Base-by-base conservation (phyloP, 2,888 invertebrate species). In the Thymelicus sylvestris region DNA sequence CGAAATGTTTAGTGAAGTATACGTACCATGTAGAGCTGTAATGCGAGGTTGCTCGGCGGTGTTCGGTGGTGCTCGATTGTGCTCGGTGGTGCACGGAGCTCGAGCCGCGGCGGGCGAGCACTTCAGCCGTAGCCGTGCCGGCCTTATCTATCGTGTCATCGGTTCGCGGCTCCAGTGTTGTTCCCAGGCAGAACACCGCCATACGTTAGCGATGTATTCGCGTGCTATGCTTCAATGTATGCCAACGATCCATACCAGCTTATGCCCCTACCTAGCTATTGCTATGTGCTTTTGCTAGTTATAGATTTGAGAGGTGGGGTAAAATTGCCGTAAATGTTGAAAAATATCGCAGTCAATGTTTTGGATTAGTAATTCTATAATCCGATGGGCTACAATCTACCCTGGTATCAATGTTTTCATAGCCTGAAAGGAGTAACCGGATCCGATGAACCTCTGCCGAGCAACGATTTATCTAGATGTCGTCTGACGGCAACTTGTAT, bases 181-280 rank as follows among this genome's bases (percentile, higher is more conserved):
- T 38, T 39, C 13, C 24, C 24, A 12, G 48, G 60, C 59, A 19
- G 41, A 50, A 61, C 41, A 50, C 52, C 67, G 48, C 52, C 61
- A 61, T 52, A 44, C 47, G 50, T 44, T 55, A 62, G 67, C 62
- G n/a, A 62, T 68, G 55, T 59, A 31, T 61, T 67, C 62, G 61
- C 67, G 39, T 68, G 67, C 55, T 44, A 62, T 61, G 61, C 52
- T 67, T 41, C 38, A 67, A 52, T 67, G 52, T 61, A 67, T 52
- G 59, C 48, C 15, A 59, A 66, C 66, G 66, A 66, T 66, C 59
- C 48, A 59, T 66, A 60, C 47, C 59, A 66, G 66, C 31, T 31
- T 31, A 31, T 31, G 31, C 31, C 31, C 31, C 31, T 31, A 31
- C 24, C 24, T 24, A 24, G 59, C 57, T 55, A 66, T n/a, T 38